Conservation (phyloP, 2,113 vertebrate species). For the Chionis minor region DNA sequence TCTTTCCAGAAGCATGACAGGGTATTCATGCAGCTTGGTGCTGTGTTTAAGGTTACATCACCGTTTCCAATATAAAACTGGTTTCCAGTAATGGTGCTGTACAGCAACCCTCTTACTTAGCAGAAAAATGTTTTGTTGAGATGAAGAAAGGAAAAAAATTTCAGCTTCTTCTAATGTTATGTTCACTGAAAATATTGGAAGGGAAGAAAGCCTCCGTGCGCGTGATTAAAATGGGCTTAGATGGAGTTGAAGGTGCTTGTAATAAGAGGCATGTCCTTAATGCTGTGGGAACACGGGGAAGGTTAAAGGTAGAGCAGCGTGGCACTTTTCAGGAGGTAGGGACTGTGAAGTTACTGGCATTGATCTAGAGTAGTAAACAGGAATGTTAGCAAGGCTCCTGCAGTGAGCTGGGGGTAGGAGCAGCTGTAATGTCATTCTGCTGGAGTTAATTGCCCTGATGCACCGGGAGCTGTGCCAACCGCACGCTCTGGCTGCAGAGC, state of each 20-base stretch:
- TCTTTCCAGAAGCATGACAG: background rate
- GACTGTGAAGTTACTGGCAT: background rate
- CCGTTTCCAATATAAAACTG: background rate
- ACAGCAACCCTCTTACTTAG: background rate
- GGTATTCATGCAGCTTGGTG: background rate
- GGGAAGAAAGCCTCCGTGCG: background rate
- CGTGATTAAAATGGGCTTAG: background rate
- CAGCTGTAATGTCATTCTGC: background rate
- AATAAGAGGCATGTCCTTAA: background rate
- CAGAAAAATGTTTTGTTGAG: background rate
- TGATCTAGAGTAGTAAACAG: background rate
- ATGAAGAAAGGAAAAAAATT: background rate
- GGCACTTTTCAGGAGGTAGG: background rate
- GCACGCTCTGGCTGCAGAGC: background rate
- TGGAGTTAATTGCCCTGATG: background rate
- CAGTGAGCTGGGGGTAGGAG: background rate
- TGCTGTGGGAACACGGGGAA: accelerated
- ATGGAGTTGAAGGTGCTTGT: background rate
- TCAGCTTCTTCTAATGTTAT: background rate
- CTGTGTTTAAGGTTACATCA: background rate
- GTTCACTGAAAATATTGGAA: background rate
- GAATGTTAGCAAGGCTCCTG: background rate
- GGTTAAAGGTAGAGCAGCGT: accelerated
- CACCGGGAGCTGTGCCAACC: background rate
- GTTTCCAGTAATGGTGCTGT: background rate